Base-by-base conservation (phyloP, 2,113 vertebrate genomes). In the Stigmatopora argus region DNA sequence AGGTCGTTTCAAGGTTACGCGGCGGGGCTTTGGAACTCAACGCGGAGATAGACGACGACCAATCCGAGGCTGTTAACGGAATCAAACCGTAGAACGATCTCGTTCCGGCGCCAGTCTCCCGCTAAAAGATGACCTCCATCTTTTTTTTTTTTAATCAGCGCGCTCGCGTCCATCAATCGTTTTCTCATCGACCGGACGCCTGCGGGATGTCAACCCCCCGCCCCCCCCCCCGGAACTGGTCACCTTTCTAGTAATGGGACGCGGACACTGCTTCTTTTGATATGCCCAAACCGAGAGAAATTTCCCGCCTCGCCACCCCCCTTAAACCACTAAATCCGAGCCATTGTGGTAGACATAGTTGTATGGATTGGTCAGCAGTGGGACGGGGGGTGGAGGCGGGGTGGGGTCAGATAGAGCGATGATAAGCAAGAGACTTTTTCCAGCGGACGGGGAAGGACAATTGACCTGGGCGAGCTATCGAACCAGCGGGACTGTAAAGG, bases 271-370 rank as follows among this genome's bases (percentile, higher is more conserved):
- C 69, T 82, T 82, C 72, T 85, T 89, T 88, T 86, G 84, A 88
- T 89, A 80, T 63, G 70, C 75, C 82, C 82, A 86, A 86, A 83
- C 85, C 75, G 83, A 80, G 74, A 86, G 84, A 85, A 88, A 85
- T 80, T 73, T 85, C 81, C 65, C 38, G 35, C 61, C 75, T 14
- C 59, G n/a, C 78, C 26, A 31, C 64, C 66, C 58, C 48, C 46
- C 66, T 61, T 53, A 21, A 53, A 53, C 19, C 19, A 12, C 19
- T 88, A 88, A 90, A 89, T 88, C 88, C 85, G 11, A 73, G 85
- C 83, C 80, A 86, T 90, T 91, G 88, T 91, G 73, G 80, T 75
- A 69, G 80, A 84, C 81, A 86, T 87, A 86, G 89, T 83, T 87
- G 71, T 82, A 73, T 86, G 82, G 84, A 89, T 86, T 84, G 82